phyloP scores from a whole-genome alignment of 2,888 invertebrate genomes.

The Lasioglossum malachurum region DNA sequence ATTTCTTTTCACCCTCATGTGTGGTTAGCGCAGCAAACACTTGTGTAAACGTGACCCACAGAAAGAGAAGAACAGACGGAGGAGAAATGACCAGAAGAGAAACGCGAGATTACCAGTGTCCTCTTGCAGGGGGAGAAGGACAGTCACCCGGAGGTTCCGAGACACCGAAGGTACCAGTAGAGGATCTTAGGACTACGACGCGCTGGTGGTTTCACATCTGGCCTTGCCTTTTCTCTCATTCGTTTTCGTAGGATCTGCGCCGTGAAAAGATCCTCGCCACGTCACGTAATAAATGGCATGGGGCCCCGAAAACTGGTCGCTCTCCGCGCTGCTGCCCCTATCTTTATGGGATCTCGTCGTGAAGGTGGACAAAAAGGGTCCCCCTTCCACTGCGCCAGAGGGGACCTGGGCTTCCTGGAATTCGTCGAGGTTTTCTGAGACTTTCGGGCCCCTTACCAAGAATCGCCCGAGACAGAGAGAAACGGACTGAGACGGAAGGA shows the following conservation, averaged over 20 bases:
- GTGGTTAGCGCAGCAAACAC: slow-evolving; percentile 44
- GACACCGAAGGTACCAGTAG: slow-evolving; percentile 57
- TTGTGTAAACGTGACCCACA: slow-evolving; percentile 70
- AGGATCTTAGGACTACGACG: slow-evolving; percentile 29
- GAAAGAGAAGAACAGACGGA: not conserved
- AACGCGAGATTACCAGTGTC: slow-evolving; percentile 53
- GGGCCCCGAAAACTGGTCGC: slow-evolving; percentile 80
- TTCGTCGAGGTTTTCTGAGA: slow-evolving; percentile 81
- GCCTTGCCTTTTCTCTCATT: slow-evolving; percentile 49
- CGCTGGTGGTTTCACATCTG: slow-evolving; percentile 67
- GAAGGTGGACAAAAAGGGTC: slow-evolving; percentile 68
- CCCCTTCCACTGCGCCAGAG: slow-evolving; percentile 24
- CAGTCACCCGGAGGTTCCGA: slow-evolving; percentile 22
- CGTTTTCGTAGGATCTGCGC: slow-evolving; percentile 62
- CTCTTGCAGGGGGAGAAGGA: slow-evolving; percentile 33
- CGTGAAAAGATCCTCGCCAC: slow-evolving; percentile 74
- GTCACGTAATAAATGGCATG: slow-evolving; percentile 77
- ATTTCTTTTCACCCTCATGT: slow-evolving; percentile 1
- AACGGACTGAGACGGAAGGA: not conserved
- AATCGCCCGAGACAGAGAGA: slow-evolving; percentile 64
- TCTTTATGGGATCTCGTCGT: slow-evolving; percentile 79
- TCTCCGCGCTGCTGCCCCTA: slow-evolving; percentile 67
- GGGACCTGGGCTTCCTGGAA: slow-evolving; percentile 79
- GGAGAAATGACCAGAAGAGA: slow-evolving; percentile 60
- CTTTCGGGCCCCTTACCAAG: slow-evolving; percentile 77